Evolutionary conservation across 2,113 vertebrate species (phyloP), one percentile per base, ranked within the genome.

Genomic region (Poeciliopsis occidentalis): DNA sequence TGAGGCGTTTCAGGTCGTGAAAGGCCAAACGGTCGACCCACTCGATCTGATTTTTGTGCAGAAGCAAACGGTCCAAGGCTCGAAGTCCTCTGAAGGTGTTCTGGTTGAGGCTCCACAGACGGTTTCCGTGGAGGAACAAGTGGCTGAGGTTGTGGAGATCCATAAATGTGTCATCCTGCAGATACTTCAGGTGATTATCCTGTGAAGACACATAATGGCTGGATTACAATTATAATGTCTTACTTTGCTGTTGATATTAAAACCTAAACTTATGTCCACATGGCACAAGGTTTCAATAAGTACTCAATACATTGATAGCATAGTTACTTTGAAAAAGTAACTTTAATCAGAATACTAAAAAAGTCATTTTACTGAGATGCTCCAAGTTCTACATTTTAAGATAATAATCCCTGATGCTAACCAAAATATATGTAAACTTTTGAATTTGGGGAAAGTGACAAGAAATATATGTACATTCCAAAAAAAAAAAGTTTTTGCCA

Each of bases 111-210:
- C 96, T 97, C 96, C 97, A 96, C 74, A 99, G 95, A 85, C 95
- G 96, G 93, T 99, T 99, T 78, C 98, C 98, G 1, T 99, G 98
- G 86, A 99, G 95, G 87, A 99, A 99, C 83, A 99, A 95, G 94
- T 99, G 97, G 87, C 97, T 99, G 76, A 99, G 95, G 93, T 99
- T 99, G 92, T 97, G 97, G 79, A 99, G 95, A 92, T 99, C 98
- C 86, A 94, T 94, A 64, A 99, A 99, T 79, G 97, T 95, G 92
- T 99, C 96, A 4, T 99, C 97, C 88, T 98, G 98, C 69, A 99
- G 96, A 91, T 96, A 96, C 93, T 97, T 97, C 0, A 99, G 95
- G 84, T 96, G 96, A 85, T 99, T 99, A 84, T 99, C 97, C 96
- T 95, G 81, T 31, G 29, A 47, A 79, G 72, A 78, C 15, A 76